phyloP scores from a whole-genome alignment of 1,140 invertebrate species.

The Triops longicaudatus region DNA sequence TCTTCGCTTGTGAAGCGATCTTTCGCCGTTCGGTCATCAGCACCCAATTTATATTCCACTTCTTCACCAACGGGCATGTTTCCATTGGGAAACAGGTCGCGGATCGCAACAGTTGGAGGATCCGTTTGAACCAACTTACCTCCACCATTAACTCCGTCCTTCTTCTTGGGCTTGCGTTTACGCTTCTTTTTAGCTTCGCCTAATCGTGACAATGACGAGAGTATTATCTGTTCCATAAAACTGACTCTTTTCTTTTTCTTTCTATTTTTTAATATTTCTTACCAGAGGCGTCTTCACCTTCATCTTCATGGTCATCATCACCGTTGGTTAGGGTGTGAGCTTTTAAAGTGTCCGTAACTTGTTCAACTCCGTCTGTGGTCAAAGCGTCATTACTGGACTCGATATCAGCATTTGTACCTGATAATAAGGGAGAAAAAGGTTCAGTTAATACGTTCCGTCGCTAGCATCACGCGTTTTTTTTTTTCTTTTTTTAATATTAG shows the following conservation, averaged over 20 bases:
- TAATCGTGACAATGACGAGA: slow-evolving; percentile 27
- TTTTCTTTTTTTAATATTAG: background rate
- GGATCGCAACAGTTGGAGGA: slow-evolving; percentile 78
- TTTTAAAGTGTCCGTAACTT: background rate
- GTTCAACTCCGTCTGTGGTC: background rate
- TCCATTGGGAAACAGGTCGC: slow-evolving; percentile 73
- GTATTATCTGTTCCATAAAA: too few species aligned
- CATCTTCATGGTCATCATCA: slow-evolving; percentile 65
- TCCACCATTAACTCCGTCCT: slow-evolving; percentile 42
- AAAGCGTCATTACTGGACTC: background rate
- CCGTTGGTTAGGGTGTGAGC: slow-evolving; percentile 32
- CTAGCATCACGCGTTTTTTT: too few species aligned
- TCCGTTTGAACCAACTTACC: slow-evolving; percentile 55
- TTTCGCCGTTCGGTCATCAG: slow-evolving; percentile 73
- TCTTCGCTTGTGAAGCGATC: slow-evolving; percentile 85
- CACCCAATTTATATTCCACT: slow-evolving; percentile 59
- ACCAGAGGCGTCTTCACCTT: slow-evolving; percentile 57
- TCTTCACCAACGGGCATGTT: slow-evolving; percentile 71
- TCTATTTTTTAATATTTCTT: slow-evolving; percentile 30
- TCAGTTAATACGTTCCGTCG: too few species aligned
- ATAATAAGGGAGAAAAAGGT: background rate
- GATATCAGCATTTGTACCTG: background rate
- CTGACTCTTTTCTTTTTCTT: slow-evolving; percentile 3
- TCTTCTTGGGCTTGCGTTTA: slow-evolving; percentile 48
- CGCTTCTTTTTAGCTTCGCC: slow-evolving; percentile 51